phyloP scores from a whole-genome alignment of 1,140 invertebrate genomes.

The Idris sp. region DNA sequence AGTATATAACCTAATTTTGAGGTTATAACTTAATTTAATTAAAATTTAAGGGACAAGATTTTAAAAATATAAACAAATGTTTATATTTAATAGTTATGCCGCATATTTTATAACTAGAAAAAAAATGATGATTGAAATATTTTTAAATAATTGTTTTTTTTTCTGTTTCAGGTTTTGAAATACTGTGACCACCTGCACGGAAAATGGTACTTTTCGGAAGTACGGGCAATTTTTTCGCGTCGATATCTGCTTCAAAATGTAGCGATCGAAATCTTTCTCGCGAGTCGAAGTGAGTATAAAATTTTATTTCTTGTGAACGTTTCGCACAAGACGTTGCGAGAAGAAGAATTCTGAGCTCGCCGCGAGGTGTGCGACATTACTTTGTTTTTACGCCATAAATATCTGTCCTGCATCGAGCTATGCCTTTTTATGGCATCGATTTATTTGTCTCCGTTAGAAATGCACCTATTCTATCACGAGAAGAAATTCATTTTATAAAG shows the following conservation, averaged over 20 bases:
- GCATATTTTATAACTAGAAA: no score
- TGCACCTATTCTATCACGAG: conserved; percentile 29
- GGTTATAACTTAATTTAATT: no score
- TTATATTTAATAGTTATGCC: no score
- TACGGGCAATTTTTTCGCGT: conserved; percentile 98
- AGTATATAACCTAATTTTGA: no score
- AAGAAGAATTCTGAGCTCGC: conserved; percentile 70
- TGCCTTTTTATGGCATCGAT: conserved; percentile 69
- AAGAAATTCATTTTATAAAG: conserved; percentile 21
- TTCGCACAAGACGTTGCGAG: conserved; percentile 63
- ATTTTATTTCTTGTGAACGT: conserved; percentile 66
- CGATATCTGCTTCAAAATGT: conserved; percentile 97
- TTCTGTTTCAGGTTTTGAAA: conserved; percentile 91
- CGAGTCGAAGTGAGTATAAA: conserved; percentile 94
- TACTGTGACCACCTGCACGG: conserved; percentile 99
- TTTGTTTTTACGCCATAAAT: conserved; percentile 75
- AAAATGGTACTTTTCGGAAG: conserved; percentile 99
- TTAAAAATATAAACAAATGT: no score
- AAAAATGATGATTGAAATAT: no score
- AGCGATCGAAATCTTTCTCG: conserved; percentile 98
- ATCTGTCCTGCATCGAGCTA: conserved; percentile 69
- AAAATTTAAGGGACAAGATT: no score
- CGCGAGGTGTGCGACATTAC: conserved; percentile 68
- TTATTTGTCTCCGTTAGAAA: conserved; percentile 64
- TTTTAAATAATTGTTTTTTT: no score